A percentile compares a stretch with the other conserved stretches of the same genome.
These are phyloP conservation scores for Babylonia areolata DNA, from an alignment of 1,140 invertebrate genomes.

Conservation along the genomic window DNA sequence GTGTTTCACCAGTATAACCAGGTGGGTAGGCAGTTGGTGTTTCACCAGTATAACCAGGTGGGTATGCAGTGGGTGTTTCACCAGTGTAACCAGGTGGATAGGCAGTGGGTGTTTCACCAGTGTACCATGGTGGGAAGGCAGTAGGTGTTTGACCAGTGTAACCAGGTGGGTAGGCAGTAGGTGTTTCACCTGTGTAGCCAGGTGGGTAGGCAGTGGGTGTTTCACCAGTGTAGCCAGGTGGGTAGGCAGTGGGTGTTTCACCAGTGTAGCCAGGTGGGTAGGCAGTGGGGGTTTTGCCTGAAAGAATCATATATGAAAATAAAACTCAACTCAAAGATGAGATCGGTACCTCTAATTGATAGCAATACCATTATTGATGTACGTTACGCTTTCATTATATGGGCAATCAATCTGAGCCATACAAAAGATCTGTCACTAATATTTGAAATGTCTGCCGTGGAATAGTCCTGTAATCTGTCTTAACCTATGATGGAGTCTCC, in stretches of 20 bases:
- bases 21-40: constrained; percentile 20
- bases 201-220: constrained; percentile 17
- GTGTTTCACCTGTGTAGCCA: constrained; percentile 13
- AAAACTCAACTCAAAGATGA: no score
- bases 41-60: neutral
- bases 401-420: no score
- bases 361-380: no score
- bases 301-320: no score
- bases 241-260: constrained; percentile 42
- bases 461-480: no score
- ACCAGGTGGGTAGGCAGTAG: constrained; percentile 26
- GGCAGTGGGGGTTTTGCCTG: neutral
- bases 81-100: neutral
- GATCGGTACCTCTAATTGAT: no score
- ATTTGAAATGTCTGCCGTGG: no score
- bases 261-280: constrained; percentile 9
- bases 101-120: constrained; percentile 18
- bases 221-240: constrained; percentile 38
- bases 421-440: no score
- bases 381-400: no score
- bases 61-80: constrained; percentile 18
- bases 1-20: constrained; percentile 20
- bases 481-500: no score
- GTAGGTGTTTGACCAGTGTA: constrained; percentile 34
- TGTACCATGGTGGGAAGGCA: constrained; percentile 32